A percentile compares a stretch with the other conserved stretches of the same genome.
Conservation (phyloP, 53 echinoderm and acorn worm genomes). For the Pentamera pediparva region DNA sequence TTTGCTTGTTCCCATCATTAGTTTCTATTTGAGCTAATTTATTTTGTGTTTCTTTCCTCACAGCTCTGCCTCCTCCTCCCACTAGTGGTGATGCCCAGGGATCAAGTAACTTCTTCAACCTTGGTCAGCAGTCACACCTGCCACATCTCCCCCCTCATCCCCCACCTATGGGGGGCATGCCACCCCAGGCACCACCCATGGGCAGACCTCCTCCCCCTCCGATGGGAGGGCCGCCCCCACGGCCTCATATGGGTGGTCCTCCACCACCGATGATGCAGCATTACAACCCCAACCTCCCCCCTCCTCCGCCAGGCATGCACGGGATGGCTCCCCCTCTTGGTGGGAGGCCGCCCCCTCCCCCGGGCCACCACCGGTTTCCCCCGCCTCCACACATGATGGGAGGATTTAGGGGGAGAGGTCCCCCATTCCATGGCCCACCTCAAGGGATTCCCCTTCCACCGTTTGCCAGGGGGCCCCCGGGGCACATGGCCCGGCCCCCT, state of each 20-base stretch:
- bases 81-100: background rate
- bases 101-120: conserved; percentile 66
- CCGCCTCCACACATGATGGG: conserved; percentile 33
- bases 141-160: conserved; percentile 4
- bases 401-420: background rate
- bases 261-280: conserved; percentile 40
- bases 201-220: conserved; percentile 48
- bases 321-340: conserved; percentile 42
- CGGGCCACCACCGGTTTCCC: conserved; percentile 34
- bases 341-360: conserved; percentile 36
- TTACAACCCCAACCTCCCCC: conserved; percentile 12
- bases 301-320: conserved; percentile 20
- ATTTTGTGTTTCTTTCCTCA: conserved; percentile 7
- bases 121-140: conserved; percentile 43
- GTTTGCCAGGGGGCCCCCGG: conserved; percentile 32
- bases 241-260: conserved; percentile 38
- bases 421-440: background rate
- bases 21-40: background rate
- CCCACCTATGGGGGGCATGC: conserved; percentile 30
- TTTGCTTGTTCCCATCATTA: background rate
- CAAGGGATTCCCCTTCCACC: conserved; percentile 31
- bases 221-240: conserved; percentile 28
- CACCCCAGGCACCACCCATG: conserved; percentile 27
- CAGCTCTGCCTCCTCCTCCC: conserved; percentile 90
- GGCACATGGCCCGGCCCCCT: conserved; percentile 39